Percentiles rank a stretch among this genome's conserved stretches.
Conservation (phyloP, 2,113 vertebrate genomes). For the Onychorhynchus coronatus region DNA sequence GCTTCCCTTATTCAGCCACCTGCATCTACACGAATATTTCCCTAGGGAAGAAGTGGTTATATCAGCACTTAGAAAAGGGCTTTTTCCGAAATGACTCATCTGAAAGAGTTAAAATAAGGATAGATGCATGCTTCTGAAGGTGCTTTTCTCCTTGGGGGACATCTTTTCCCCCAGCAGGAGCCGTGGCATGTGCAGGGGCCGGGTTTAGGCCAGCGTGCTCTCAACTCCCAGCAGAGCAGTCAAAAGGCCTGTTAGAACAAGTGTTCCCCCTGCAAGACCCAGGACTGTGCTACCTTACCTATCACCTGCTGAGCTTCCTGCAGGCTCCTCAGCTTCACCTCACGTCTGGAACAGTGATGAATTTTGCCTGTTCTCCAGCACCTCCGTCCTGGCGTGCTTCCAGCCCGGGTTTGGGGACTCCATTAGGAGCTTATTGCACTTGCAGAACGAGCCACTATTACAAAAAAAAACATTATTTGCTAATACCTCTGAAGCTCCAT, state of each 20-base stretch:
- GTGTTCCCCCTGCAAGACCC: neutral
- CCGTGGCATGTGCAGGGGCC: neutral
- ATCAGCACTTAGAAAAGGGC: neutral
- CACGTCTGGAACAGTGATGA: neutral
- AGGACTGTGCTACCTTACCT: neutral
- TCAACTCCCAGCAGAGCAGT: neutral
- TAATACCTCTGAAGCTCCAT: neutral
- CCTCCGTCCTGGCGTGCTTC: neutral
- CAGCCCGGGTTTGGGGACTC: neutral
- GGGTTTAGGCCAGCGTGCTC: neutral
- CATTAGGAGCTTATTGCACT: neutral
- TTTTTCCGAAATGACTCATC: conserved; percentile 12
- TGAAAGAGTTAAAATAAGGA: neutral
- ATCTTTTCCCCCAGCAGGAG: neutral
- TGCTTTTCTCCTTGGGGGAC: neutral
- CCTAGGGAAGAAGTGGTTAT: neutral
- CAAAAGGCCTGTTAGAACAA: neutral
- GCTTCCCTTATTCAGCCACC: neutral
- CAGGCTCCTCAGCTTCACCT: neutral
- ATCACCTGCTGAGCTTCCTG: neutral
- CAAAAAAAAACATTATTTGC: neutral
- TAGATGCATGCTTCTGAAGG: neutral
- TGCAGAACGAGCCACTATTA: neutral
- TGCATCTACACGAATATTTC: conserved; percentile 21
- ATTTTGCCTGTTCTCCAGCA: neutral